Conservation (phyloP, 2,797 vertebrate species). For the Apogon hyalosoma region DNA sequence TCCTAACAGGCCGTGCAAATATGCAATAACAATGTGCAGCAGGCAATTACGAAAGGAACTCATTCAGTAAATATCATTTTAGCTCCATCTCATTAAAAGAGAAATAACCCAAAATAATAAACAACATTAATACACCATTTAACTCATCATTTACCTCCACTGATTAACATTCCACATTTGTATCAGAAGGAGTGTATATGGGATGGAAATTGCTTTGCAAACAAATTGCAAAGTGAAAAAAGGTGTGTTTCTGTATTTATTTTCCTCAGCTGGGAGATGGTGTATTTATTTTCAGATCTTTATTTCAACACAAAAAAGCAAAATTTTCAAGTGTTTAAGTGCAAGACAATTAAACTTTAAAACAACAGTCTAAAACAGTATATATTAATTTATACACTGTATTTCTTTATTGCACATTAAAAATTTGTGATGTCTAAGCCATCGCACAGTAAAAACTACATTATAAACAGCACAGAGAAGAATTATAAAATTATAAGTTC, state of each 20-base stretch:
- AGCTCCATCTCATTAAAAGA: slow-evolving; percentile 58
- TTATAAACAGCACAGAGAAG: too few species aligned
- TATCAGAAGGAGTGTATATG: not conserved
- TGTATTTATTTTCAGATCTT: slow-evolving; percentile 17
- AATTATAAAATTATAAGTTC: too few species aligned
- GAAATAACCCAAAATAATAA: slow-evolving; percentile 56
- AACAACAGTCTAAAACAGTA: not conserved
- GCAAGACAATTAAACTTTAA: too few species aligned
- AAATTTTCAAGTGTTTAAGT: slow-evolving; percentile 1
- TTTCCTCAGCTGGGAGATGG: slow-evolving; percentile 14
- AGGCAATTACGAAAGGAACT: slow-evolving; percentile 54
- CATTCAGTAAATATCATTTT: slow-evolving; percentile 59
- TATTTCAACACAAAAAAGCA: not conserved
- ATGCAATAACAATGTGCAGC: slow-evolving; percentile 54
- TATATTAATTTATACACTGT: too few species aligned
- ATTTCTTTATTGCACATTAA: too few species aligned
- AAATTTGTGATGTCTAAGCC: too few species aligned
- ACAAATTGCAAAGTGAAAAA: not conserved
- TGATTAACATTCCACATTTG: slow-evolving; percentile 20
- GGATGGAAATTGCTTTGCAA: slow-evolving; percentile 12
- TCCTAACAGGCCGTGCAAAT: slow-evolving; percentile 52
- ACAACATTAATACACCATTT: slow-evolving; percentile 47
- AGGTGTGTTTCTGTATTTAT: slow-evolving; percentile 6
- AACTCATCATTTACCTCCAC: slow-evolving; percentile 41
- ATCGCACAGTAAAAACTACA: too few species aligned